Evolutionary conservation across 30 jellyfish, hydroid and myxozoan species (phyloP).

Genomic region (Aurelia aurita): DNA sequence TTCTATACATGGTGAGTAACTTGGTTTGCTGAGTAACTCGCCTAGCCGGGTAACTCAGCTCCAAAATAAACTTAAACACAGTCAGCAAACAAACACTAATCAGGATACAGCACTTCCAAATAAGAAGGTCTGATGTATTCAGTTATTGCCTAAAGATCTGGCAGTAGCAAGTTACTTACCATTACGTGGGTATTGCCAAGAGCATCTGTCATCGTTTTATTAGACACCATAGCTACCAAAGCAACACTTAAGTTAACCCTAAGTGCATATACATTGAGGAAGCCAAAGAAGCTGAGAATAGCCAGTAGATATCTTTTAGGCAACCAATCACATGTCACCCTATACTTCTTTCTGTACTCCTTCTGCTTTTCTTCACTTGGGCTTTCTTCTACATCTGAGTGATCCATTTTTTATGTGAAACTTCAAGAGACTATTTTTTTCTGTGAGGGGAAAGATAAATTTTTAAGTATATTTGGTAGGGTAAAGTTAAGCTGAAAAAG

Average conservation of each 20-base stretch:
- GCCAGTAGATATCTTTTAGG: constrained; percentile 97
- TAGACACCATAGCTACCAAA: constrained; percentile 95
- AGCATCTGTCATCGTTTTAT: constrained; percentile 60
- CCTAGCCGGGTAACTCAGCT: no score
- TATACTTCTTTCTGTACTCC: constrained; percentile 7
- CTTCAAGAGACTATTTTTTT: not conserved
- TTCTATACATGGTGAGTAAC: no score
- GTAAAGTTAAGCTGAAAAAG: no score
- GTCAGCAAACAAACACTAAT: no score
- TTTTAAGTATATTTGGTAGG: no score
- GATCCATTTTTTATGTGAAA: not conserved
- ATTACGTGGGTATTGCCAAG: constrained; percentile 65
- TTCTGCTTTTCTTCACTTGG: constrained; percentile 6
- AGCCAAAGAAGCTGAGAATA: constrained; percentile 85
- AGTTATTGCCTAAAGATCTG: no score
- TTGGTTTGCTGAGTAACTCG: no score
- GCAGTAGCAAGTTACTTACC: constrained; percentile 38
- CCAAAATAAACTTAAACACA: no score
- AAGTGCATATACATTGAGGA: constrained; percentile 92
- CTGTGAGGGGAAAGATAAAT: no score
- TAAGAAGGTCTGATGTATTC: no score
- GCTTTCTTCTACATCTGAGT: constrained; percentile 22
- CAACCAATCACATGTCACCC: constrained; percentile 74
- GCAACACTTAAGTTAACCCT: constrained; percentile 98
- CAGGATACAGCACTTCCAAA: no score